These are phyloP conservation scores for Axea sp. DNA, from an alignment of 2,888 invertebrate genomes.

Conservation along the genomic window DNA sequence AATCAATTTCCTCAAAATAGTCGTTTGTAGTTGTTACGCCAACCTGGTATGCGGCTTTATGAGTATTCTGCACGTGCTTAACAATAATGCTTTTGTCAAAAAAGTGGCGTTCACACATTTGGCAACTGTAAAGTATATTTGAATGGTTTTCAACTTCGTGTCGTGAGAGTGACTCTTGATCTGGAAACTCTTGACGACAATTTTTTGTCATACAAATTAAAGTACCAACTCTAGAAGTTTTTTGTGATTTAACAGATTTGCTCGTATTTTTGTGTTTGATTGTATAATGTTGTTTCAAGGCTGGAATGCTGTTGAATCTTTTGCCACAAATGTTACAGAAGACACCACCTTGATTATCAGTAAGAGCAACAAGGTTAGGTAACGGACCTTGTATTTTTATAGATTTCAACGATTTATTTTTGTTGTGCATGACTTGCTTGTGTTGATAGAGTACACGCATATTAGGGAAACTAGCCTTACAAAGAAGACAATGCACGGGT, in stretches of 20 bases:
- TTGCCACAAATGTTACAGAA: slow-evolving; percentile 82
- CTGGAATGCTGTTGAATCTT: slow-evolving; percentile 81
- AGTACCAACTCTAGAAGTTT: neutral
- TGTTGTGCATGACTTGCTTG: slow-evolving; percentile 81
- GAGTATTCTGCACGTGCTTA: slow-evolving; percentile 81
- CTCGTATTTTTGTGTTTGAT: slow-evolving; percentile 79
- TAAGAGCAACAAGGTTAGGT: slow-evolving; percentile 70
- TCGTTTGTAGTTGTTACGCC: slow-evolving; percentile 56
- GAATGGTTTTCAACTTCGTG: slow-evolving; percentile 81
- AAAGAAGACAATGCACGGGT: slow-evolving; percentile 82
- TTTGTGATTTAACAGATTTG: neutral
- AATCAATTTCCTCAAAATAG: slow-evolving; percentile 71
- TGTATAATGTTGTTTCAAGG: slow-evolving; percentile 81
- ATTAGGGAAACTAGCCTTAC: slow-evolving; percentile 83
- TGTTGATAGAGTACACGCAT: slow-evolving; percentile 84
- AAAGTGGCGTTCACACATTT: slow-evolving; percentile 82
- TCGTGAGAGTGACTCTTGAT: slow-evolving; percentile 80
- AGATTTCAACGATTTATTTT: slow-evolving; percentile 38
- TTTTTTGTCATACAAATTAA: slow-evolving; percentile 64
- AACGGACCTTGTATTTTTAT: slow-evolving; percentile 64
- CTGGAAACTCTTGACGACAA: slow-evolving; percentile 79
- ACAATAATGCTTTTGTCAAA: slow-evolving; percentile 82
- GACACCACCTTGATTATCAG: slow-evolving; percentile 80
- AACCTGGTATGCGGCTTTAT: slow-evolving; percentile 72
- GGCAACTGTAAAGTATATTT: slow-evolving; percentile 82